phyloP scores from a whole-genome alignment of 1,140 invertebrate species.

The Philotrypesis tridentata region DNA sequence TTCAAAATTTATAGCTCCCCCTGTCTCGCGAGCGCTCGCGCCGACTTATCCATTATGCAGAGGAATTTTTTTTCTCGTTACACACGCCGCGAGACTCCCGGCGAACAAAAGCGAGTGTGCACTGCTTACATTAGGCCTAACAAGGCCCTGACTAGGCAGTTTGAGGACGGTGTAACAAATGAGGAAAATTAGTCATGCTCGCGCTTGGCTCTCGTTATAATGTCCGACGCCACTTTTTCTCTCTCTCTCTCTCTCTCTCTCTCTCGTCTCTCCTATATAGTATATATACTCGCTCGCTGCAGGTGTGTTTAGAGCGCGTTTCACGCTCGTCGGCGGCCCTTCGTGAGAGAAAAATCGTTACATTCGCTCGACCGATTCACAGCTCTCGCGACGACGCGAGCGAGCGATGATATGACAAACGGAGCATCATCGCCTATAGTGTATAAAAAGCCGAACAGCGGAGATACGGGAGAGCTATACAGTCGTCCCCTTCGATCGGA shows the following conservation, averaged over 20 bases:
- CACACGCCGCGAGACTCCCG: too few relatives aligned
- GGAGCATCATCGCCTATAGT: too few relatives aligned
- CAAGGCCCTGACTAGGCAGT: conserved; percentile 25
- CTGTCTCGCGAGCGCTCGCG: too few relatives aligned
- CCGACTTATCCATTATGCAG: background rate
- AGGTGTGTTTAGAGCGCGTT: background rate
- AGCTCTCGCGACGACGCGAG: too few relatives aligned
- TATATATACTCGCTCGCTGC: too few relatives aligned
- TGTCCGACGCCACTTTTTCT: background rate
- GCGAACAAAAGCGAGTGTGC: conserved; percentile 1
- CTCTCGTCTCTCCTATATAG: background rate
- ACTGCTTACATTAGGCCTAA: background rate
- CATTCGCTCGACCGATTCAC: too few relatives aligned
- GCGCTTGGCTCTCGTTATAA: background rate
- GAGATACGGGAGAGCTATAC: too few relatives aligned
- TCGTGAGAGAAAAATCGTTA: too few relatives aligned
- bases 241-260: background rate
- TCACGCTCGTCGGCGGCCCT: background rate
- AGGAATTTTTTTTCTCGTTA: conserved; percentile 15
- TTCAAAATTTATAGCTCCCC: background rate
- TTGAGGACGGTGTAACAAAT: conserved; percentile 11
- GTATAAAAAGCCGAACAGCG: background rate
- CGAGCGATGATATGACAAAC: too few relatives aligned
- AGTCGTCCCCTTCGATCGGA: background rate
- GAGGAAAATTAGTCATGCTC: conserved; percentile 20